These are phyloP conservation scores for Ophion costatus DNA, from an alignment of 2,888 invertebrate genomes.

Conservation along the genomic window DNA sequence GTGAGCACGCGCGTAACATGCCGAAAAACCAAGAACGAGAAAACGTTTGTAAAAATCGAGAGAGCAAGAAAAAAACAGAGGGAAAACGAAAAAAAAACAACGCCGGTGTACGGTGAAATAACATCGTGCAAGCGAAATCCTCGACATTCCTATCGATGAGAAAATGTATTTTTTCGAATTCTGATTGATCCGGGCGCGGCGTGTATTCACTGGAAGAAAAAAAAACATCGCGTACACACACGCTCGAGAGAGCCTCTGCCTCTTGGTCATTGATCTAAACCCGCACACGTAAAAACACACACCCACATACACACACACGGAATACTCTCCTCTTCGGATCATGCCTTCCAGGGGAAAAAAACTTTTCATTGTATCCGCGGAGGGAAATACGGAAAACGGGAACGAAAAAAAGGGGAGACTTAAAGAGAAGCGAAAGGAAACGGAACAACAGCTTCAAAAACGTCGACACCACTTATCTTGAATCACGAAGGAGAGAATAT, in stretches of 20 bases:
- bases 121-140: conserved; percentile 72
- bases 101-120: conserved; percentile 49
- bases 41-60: conserved; percentile 6
- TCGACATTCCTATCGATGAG: conserved; percentile 78
- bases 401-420: conserved; percentile 40
- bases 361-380: conserved; percentile 74
- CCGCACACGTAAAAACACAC: conserved; percentile 8
- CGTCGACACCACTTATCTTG: conserved; percentile 83
- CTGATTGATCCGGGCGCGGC: conserved; percentile 62
- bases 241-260: conserved; percentile 57
- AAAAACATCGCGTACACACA: conserved; percentile 54
- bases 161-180: conserved; percentile 65
- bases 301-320: conserved; percentile 13
- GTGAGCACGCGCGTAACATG: conserved; percentile 24
- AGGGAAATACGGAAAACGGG: conserved; percentile 29
- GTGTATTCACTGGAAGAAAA: conserved; percentile 50
- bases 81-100: conserved; percentile 62
- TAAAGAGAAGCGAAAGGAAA: conserved; percentile 66
- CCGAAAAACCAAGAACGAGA: conserved; percentile 19
- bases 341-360: conserved; percentile 62
- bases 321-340: conserved; percentile 71
- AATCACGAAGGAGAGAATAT: conserved; percentile 72
- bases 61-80: conserved; percentile 47
- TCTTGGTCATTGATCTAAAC: conserved; percentile 60
- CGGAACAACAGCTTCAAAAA: conserved; percentile 69